These are phyloP conservation scores for Fopius arisanus DNA, from an alignment of 1,140 invertebrate species.

Conservation along the genomic window DNA sequence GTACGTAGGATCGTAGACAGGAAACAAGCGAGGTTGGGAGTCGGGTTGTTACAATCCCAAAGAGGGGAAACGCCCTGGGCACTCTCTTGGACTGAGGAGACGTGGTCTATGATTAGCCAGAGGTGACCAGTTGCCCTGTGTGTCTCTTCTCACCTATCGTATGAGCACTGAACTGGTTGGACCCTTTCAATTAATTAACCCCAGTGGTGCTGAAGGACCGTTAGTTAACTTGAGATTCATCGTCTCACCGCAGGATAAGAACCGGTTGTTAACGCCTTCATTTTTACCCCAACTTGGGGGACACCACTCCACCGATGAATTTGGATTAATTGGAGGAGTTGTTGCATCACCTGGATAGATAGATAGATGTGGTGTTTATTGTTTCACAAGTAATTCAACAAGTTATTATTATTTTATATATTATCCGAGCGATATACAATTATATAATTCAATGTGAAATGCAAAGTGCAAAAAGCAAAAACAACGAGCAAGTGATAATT, in stretches of 20 bases:
- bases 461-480: too few species aligned
- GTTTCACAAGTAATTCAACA: too few species aligned
- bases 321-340: neutral
- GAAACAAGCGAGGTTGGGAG: conserved; percentile 52
- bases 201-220: conserved; percentile 38
- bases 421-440: too few species aligned
- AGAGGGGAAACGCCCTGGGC: conserved; percentile 1
- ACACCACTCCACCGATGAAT: neutral
- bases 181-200: conserved; percentile 65
- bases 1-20: conserved; percentile 20
- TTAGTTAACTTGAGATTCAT: conserved; percentile 64
- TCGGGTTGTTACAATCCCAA: conserved; percentile 45
- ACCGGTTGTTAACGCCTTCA: conserved; percentile 12
- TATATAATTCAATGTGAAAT: too few species aligned
- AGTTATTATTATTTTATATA: too few species aligned
- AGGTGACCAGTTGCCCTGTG: conserved; percentile 49
- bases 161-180: conserved; percentile 40
- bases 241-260: conserved; percentile 36
- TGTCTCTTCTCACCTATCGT: conserved; percentile 11
- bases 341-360: too few species aligned
- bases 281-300: neutral
- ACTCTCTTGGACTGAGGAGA: conserved; percentile 23
- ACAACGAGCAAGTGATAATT: too few species aligned
- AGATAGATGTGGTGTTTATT: too few species aligned
- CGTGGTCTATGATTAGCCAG: conserved; percentile 62